Evolutionary conservation across 1,140 invertebrate genomes (phyloP).

Genomic region (Trialeurodes vaporariorum): DNA sequence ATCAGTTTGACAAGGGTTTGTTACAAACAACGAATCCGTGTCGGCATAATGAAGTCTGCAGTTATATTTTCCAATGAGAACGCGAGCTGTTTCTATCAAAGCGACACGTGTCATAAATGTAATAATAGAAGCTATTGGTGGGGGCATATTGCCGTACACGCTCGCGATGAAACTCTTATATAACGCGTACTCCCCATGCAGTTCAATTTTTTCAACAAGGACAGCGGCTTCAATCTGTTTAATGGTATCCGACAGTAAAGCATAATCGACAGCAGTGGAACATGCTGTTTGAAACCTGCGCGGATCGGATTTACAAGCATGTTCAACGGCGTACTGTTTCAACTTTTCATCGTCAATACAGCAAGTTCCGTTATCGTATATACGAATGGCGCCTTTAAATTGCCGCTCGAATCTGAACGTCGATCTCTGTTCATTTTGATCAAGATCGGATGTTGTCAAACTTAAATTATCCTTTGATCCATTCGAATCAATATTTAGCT

Average conservation of each 20-base stretch:
- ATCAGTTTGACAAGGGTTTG: neutral
- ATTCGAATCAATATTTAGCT: neutral
- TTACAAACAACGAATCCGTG: neutral
- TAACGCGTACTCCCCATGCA: neutral
- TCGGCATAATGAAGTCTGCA: neutral
- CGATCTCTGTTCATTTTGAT: neutral
- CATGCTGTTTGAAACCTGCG: neutral
- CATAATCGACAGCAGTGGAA: neutral
- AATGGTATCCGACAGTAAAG: neutral
- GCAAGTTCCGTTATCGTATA: neutral
- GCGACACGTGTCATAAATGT: neutral
- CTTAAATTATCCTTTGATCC: neutral
- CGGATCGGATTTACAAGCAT: neutral
- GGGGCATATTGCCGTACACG: neutral
- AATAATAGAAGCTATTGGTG: neutral
- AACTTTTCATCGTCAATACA: neutral
- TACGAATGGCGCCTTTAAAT: neutral
- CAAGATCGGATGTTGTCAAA: neutral
- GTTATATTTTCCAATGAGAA: neutral
- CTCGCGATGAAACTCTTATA: neutral
- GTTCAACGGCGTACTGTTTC: neutral
- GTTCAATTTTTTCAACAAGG: neutral
- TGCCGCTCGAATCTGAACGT: neutral
- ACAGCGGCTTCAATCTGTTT: neutral
- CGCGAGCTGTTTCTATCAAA: neutral